These are phyloP conservation scores for Lacanobia wlatinum DNA, from an alignment of 2,888 invertebrate species.

Conservation along the genomic window DNA sequence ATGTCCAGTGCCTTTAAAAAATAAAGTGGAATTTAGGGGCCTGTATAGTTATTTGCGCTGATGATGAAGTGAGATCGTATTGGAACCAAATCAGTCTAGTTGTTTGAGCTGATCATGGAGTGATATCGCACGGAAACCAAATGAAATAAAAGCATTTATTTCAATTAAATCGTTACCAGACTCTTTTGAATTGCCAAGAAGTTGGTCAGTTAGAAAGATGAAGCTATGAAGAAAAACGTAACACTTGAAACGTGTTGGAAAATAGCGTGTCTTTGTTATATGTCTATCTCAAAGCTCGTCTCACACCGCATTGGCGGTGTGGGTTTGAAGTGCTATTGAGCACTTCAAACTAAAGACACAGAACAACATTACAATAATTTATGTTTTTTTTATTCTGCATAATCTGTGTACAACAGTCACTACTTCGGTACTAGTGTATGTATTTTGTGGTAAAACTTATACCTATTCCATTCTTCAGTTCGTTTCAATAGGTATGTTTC, in stretches of 20 bases:
- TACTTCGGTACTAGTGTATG: too few relatives aligned
- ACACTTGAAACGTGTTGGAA: too few relatives aligned
- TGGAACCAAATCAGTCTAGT: neutral
- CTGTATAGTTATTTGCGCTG: slow-evolving; percentile 10
- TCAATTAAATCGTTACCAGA: neutral
- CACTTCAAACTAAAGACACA: too few relatives aligned
- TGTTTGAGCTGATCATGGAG: slow-evolving; percentile 6
- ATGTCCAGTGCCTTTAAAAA: slow-evolving; percentile 41
- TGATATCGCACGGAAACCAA: neutral
- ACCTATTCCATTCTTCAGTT: neutral
- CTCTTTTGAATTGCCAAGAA: neutral
- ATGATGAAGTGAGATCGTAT: neutral
- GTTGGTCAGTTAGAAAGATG: neutral
- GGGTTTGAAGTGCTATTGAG: too few relatives aligned
- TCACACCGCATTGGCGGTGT: too few relatives aligned
- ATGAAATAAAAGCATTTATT: neutral
- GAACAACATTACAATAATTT: too few relatives aligned
- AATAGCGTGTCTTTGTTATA: too few relatives aligned
- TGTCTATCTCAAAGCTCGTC: too few relatives aligned
- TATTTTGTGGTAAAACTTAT: neutral
- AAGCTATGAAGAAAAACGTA: neutral
- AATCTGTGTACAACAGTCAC: too few relatives aligned
- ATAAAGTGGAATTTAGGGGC: slow-evolving; percentile 32
- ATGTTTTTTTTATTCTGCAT: too few relatives aligned
- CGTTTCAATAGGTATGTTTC: neutral